Evolutionary conservation across 2,888 invertebrate species (phyloP).

Genomic region (Celastrina argiolus): DNA sequence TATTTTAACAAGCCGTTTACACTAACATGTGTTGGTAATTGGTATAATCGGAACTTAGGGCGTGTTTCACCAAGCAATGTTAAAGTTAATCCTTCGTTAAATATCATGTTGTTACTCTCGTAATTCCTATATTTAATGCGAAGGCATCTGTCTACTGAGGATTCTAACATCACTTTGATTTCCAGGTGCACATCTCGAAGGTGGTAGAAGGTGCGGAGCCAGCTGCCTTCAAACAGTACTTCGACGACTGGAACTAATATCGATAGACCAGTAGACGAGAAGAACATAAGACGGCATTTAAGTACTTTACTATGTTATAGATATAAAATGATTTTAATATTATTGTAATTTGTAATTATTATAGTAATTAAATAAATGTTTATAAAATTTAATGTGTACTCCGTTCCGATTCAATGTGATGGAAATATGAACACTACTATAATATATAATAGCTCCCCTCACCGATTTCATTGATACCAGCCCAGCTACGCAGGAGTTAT

Average conservation of each 20-base stretch:
- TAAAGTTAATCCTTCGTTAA: too few relatives aligned
- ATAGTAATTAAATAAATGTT: background rate
- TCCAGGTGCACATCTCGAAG: constrained; percentile 82
- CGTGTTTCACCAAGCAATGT: too few relatives aligned
- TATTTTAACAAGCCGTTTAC: too few relatives aligned
- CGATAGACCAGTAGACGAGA: background rate
- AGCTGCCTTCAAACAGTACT: constrained; percentile 91
- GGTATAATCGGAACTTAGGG: too few relatives aligned
- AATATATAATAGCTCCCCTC: too few relatives aligned
- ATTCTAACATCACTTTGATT: constrained; percentile 27
- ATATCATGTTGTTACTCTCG: too few relatives aligned
- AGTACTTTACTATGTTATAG: background rate
- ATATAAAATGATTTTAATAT: constrained; percentile 3
- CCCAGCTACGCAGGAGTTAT: too few relatives aligned
- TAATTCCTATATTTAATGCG: too few relatives aligned
- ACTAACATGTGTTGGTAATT: too few relatives aligned
- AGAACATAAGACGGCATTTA: background rate
- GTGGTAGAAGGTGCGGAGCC: constrained; percentile 91
- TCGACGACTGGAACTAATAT: constrained; percentile 68
- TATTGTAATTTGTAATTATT: background rate
- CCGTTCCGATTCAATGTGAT: too few relatives aligned
- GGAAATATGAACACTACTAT: too few relatives aligned
- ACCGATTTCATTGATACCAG: too few relatives aligned
- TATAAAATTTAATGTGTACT: background rate
- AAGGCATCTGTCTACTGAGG: background rate